Evolutionary conservation across 2,888 invertebrate species (phyloP), one percentile per base, ranked within the genome.

Genomic region (Desoria tigrina): DNA sequence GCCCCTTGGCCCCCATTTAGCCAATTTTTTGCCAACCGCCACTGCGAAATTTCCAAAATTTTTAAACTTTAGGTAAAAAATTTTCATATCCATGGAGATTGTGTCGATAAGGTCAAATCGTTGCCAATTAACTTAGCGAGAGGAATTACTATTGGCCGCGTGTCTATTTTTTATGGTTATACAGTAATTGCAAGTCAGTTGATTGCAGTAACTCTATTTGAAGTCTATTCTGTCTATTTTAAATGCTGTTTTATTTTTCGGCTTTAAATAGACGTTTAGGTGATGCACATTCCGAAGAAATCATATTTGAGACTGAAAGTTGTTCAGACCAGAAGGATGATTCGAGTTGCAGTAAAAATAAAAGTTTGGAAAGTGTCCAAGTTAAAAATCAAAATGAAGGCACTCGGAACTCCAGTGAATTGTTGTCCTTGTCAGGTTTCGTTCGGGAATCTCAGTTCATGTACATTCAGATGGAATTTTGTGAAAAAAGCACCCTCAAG

Each of bases 401-500:
- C 11, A 18, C 24, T 51, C 3, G 16, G 24, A 26, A 23, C 4
- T 9, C 7, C 24, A 26, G 51, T 24, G 21, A 51, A 7, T 24
- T 7, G 14, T 51, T 14, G 24, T 26, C 21, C 21, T 51, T 26
- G 6, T 51, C 32, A 11, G 32, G 32, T 32, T 37, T 59, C 54
- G 65, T 45, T 51, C 78, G 77, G 39, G 82, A 83, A 76, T 84
- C 86, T 55, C 88, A 89, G 78, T 88, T 88, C 63, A 86, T 96
- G 82, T 95, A 92, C 78, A 92, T 92, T 75, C 93, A 98, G 83
- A 99, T 99, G 99, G 98, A 99, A 82, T 97, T 94, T 80, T 99
- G 99, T 80, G 97, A 97, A 79, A 96, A 94, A 78, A 92, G 91
- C 77, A 99, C 98, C 0, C 81, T 95, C 32, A 83, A 88, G 80